Evolutionary conservation across 1,140 invertebrate species (phyloP), one percentile per base, ranked within the genome.

Genomic region (Habropoda laboriosa): DNA sequence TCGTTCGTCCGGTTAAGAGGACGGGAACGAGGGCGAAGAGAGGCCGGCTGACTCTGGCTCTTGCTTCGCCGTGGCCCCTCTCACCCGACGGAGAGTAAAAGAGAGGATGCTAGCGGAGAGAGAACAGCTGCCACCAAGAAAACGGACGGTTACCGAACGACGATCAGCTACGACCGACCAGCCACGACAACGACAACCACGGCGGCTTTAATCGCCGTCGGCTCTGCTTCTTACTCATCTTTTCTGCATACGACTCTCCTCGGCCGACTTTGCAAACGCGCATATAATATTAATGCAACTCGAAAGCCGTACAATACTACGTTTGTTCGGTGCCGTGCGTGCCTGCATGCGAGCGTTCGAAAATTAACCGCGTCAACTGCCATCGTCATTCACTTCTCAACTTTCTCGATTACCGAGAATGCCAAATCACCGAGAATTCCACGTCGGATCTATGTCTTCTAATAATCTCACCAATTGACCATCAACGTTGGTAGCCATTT

Each of bases 101-200:
- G 60, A 79, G 73, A 53, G 74, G 57, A 76, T 30, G 24, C 32
- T 4, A 57, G 45, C 42, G 61, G 49, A 81, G 66, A 67, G 68
- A 83, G 64, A 79, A 87, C 88, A 89, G 89, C 88, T 89, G 89
- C 88, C 74, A 70, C 72, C 73, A 70, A 86, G 79, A 86, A 78
- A 78, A 78, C 58, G 45, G 32, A 81, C 76, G 79, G 68, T 80
- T 81, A 70, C 68, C 55, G 47, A 75, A 83, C 78, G 81, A 63
- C 27, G 67, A n/a, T 71, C 47, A 84, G 83, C 71, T 35, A 74
- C 78, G 66, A 78, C 78, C 73, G 79, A 42, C 73, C 21, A n/a
- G n/a, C n/a, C n/a, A n/a, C n/a, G n/a, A n/a, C n/a, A n/a, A n/a
- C n/a, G n/a, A n/a, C n/a, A n/a, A n/a, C n/a, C n/a, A n/a, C n/a